Evolutionary conservation across 2,113 vertebrate species (phyloP).

Genomic region (Oostethus manadensis): DNA sequence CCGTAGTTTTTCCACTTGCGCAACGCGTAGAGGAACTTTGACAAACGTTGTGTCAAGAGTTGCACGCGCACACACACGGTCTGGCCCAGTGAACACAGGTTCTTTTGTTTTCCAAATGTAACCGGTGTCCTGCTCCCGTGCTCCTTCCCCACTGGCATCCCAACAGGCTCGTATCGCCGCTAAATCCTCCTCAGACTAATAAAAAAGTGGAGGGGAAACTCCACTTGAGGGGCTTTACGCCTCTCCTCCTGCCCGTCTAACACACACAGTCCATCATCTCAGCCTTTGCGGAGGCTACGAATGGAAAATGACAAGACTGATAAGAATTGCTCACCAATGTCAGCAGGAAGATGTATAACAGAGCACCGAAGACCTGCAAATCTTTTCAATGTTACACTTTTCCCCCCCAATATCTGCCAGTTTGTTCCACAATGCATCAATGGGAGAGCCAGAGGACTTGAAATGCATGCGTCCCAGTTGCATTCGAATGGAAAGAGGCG

Average conservation of each 20-base stretch:
- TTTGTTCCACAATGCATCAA: slow-evolving; percentile 34
- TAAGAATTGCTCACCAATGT: not conserved
- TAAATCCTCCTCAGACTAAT: slow-evolving; percentile 41
- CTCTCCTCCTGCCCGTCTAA: not conserved
- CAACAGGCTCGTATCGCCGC: slow-evolving; percentile 28
- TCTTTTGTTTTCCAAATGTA: slow-evolving; percentile 49
- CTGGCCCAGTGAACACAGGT: slow-evolving; percentile 52
- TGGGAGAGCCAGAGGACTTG: slow-evolving; percentile 26
- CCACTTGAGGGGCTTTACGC: not conserved
- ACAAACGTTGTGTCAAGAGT: slow-evolving; percentile 25
- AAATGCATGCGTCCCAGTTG: slow-evolving; percentile 29
- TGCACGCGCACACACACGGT: slow-evolving; percentile 20
- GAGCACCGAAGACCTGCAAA: slow-evolving; percentile 14
- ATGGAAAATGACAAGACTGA: not conserved
- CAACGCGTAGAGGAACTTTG: slow-evolving; percentile 19
- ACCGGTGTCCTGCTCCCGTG: slow-evolving; percentile 22
- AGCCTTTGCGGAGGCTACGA: not conserved
- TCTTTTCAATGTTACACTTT: slow-evolving; percentile 24
- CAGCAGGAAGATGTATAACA: slow-evolving; percentile 1
- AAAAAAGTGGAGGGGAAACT: slow-evolving; percentile 27
- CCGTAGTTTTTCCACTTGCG: slow-evolving; percentile 45
- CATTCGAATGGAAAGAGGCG: slow-evolving; percentile 10
- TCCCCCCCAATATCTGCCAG: slow-evolving; percentile 27
- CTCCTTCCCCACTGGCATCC: slow-evolving; percentile 38
- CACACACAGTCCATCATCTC: not conserved